These are phyloP conservation scores for Euthynnus affinis DNA, from an alignment of 2,797 vertebrate species.

Conservation along the genomic window DNA sequence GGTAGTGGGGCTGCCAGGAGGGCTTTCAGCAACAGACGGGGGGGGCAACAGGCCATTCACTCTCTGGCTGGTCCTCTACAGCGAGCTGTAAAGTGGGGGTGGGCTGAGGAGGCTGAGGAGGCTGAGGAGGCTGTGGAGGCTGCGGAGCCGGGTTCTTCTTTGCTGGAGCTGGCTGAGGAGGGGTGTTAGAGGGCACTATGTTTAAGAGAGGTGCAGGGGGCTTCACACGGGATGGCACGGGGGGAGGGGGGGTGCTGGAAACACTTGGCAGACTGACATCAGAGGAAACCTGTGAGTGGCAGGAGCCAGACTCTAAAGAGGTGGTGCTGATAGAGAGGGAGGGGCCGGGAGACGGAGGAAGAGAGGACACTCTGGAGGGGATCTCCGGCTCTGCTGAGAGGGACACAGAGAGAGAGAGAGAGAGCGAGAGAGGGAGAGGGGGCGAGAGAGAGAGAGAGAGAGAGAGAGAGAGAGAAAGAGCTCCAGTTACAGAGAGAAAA, in stretches of 20 bases:
- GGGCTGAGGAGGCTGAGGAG: conserved; percentile 69
- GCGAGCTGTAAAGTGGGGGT: conserved; percentile 44
- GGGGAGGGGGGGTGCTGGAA: conserved; percentile 91
- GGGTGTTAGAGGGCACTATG: conserved; percentile 60
- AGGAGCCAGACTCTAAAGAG: conserved; percentile 91
- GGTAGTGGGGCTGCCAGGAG: conserved; percentile 73
- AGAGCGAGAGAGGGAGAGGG: conserved; percentile 22
- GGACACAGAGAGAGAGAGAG: conserved; percentile 23
- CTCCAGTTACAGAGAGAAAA: conserved; percentile 71
- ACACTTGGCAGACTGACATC: conserved; percentile 90
- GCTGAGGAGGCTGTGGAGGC: conserved; percentile 70
- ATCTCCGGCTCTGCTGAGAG: conserved; percentile 78
- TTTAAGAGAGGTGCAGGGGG: conserved; percentile 64
- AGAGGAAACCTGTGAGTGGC: conserved; percentile 86
- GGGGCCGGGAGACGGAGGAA: conserved; percentile 85
- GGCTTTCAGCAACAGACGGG: conserved; percentile 79
- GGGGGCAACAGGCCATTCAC: conserved; percentile 81
- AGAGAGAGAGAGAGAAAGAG: conserved; percentile 33
- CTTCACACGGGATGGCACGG: conserved; percentile 91
- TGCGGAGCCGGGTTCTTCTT: conserved; percentile 82
- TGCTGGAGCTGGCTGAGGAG: conserved; percentile 64
- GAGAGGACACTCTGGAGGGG: conserved; percentile 79
- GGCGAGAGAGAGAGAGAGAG: conserved; percentile 26
- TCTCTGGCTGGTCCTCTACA: conserved; percentile 75
- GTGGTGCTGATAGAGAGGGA: conserved; percentile 90